phyloP scores from a whole-genome alignment of 2,888 invertebrate species.

The Drosophila paracracens region DNA sequence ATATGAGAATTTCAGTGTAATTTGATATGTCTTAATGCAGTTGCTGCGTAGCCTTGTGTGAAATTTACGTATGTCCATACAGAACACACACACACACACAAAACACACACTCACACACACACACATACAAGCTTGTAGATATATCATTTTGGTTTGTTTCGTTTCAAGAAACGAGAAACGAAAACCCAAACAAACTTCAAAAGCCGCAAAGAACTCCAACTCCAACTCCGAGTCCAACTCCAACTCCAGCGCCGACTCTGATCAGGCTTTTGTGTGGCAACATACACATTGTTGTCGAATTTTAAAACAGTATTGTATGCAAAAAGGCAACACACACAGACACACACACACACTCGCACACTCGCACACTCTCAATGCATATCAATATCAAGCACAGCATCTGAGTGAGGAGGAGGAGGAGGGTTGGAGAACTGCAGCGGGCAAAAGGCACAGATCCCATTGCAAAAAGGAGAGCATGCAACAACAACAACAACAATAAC shows the following conservation, averaged over 20 bases:
- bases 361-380: slow-evolving; percentile 38
- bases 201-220: slow-evolving; percentile 52
- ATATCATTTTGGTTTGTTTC: slow-evolving; percentile 51
- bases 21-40: slow-evolving; percentile 66
- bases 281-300: slow-evolving; percentile 44
- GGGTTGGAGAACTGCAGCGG: slow-evolving; percentile 33
- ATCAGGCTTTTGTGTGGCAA: slow-evolving; percentile 24
- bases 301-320: slow-evolving; percentile 62
- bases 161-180: slow-evolving; percentile 48
- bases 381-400: slow-evolving; percentile 62
- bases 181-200: slow-evolving; percentile 41
- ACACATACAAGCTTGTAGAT: slow-evolving; percentile 3
- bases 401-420: not conserved
- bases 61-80: slow-evolving; percentile 57
- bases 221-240: not conserved
- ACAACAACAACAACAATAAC: slow-evolving; percentile 5
- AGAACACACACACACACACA: slow-evolving; percentile 15
- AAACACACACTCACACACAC: slow-evolving; percentile 10
- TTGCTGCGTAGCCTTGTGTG: slow-evolving; percentile 71
- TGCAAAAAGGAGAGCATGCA: slow-evolving; percentile 32
- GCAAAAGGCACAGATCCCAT: slow-evolving; percentile 43
- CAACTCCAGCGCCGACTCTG: slow-evolving; percentile 2
- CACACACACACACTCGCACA: slow-evolving; percentile 16
- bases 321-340: slow-evolving; percentile 30
- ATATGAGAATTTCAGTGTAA: slow-evolving; percentile 75